phyloP scores from a whole-genome alignment of 2,797 vertebrate species.

The Sardinella longiceps region DNA sequence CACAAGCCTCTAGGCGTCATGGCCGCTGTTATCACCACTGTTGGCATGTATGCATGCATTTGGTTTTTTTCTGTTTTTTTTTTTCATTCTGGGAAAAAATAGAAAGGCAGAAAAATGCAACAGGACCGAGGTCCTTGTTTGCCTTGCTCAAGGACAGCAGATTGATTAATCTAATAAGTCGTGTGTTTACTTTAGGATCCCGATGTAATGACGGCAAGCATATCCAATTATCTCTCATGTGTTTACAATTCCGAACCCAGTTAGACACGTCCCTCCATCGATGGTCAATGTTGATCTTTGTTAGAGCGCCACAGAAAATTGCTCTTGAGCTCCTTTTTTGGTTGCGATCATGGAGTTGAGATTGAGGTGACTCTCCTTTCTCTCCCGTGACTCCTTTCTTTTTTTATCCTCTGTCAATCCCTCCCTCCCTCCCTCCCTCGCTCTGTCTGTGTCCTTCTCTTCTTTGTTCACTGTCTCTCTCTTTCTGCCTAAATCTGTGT shows the following conservation, averaged over 20 bases:
- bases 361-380: not conserved
- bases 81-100: no score
- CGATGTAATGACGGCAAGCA: not conserved
- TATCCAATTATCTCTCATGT: constrained; percentile 8
- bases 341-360: not conserved
- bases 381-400: not conserved
- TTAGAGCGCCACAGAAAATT: not conserved
- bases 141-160: not conserved
- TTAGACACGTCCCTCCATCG: not conserved
- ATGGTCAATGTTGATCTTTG: not conserved
- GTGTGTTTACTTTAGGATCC: not conserved
- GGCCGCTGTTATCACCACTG: not conserved
- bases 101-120: no score
- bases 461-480: not conserved
- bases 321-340: not conserved
- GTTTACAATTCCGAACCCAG: not conserved
- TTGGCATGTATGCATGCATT: not conserved
- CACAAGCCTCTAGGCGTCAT: not conserved
- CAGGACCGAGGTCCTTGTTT: not conserved
- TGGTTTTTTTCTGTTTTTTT: not conserved
- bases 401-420: not conserved
- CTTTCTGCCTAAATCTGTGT: not conserved
- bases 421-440: not conserved
- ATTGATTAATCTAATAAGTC: constrained; percentile 20
- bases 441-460: not conserved